A percentile compares a stretch with the other conserved stretches of the same genome.
phyloP scores from a whole-genome alignment of 2,888 invertebrate species.

The Macaria liturata region DNA sequence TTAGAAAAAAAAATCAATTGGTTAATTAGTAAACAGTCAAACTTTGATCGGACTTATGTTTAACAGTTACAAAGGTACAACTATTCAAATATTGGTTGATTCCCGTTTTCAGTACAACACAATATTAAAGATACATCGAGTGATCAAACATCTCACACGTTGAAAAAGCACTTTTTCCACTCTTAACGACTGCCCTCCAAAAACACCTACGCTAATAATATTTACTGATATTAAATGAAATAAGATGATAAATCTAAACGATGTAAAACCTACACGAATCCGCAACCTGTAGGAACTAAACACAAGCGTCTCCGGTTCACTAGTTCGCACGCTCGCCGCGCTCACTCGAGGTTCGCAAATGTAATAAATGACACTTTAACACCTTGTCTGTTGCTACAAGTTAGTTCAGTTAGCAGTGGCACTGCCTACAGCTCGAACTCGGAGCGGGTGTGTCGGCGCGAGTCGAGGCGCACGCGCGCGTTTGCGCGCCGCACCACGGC shows the following conservation, averaged over 20 bases:
- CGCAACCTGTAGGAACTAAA: conserved; percentile 78
- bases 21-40: conserved; percentile 29
- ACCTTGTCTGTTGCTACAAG: conserved; percentile 9
- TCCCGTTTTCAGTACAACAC: conserved; percentile 37
- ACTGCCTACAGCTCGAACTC: conserved; percentile 73
- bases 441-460: conserved; percentile 78
- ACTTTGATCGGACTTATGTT: conserved; percentile 24
- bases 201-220: conserved; percentile 17
- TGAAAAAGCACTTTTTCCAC: conserved; percentile 9
- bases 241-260: conserved; percentile 23
- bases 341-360: conserved; percentile 49
- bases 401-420: conserved; percentile 5
- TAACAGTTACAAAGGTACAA: conserved; percentile 24
- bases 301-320: conserved; percentile 76
- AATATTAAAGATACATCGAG: conserved; percentile 25
- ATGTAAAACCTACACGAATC: conserved; percentile 45
- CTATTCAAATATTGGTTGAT: conserved; percentile 34
- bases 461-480: conserved; percentile 74
- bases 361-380: conserved; percentile 28
- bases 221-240: conserved; percentile 42
- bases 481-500: conserved; percentile 63
- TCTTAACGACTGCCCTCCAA: conserved; percentile 14
- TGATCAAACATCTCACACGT: conserved; percentile 15
- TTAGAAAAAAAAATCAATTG: no score
- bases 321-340: conserved; percentile 46